These are phyloP conservation scores for Anguilla japonica DNA, from an alignment of 2,113 vertebrate genomes.

Conservation along the genomic window DNA sequence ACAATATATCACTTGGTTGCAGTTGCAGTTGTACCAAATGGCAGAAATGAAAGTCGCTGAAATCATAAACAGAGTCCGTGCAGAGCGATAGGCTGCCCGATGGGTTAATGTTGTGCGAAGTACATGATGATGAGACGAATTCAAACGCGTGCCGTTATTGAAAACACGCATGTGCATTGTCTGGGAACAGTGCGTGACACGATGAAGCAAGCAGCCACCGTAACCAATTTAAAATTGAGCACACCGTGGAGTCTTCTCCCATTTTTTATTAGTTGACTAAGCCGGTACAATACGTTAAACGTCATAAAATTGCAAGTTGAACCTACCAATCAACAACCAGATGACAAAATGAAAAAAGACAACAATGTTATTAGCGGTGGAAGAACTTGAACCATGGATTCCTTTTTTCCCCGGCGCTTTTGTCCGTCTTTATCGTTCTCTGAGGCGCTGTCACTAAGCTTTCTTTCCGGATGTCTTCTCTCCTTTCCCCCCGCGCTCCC, in stretches of 20 bases:
- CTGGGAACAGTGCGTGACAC: background rate
- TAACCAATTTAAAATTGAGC: background rate
- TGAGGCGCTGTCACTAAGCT: background rate
- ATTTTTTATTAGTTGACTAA: background rate
- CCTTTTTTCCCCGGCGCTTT: background rate
- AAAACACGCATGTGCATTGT: background rate
- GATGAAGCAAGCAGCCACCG: background rate
- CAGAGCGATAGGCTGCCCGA: background rate
- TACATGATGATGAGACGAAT: background rate
- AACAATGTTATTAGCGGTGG: too few relatives aligned
- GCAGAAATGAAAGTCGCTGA: background rate
- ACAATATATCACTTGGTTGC: background rate
- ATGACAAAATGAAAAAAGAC: too few relatives aligned
- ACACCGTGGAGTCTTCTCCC: background rate
- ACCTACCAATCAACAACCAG: background rate
- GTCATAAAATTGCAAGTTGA: background rate
- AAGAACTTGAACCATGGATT: too few relatives aligned
- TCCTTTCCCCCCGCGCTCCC: background rate
- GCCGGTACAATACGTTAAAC: background rate
- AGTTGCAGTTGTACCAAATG: background rate
- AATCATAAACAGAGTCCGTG: background rate
- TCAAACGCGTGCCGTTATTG: background rate
- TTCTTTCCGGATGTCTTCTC: background rate
- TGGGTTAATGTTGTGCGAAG: background rate
- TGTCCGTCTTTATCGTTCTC: background rate